phyloP scores from a whole-genome alignment of 2,113 vertebrate species.

The Esox niger region DNA sequence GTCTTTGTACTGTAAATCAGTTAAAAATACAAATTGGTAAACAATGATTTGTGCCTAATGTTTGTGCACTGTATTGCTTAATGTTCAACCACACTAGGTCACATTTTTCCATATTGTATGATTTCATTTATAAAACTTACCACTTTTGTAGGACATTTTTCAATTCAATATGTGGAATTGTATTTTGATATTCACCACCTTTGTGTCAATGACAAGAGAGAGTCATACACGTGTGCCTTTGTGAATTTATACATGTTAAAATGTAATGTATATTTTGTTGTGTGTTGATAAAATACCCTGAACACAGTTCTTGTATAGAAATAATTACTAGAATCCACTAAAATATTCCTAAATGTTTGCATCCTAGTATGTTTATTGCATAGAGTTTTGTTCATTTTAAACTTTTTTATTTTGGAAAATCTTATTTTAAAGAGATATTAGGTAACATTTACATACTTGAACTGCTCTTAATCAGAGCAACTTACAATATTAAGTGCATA shows the following conservation, averaged over 20 bases:
- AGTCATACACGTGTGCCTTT: conserved; percentile 53
- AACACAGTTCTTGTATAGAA: not conserved
- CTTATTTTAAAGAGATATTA: too few relatives aligned
- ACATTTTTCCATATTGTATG: not conserved
- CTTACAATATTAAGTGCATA: too few relatives aligned
- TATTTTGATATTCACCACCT: not conserved
- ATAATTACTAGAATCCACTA: not conserved
- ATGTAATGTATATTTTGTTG: not conserved
- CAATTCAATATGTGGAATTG: not conserved
- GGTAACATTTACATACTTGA: too few relatives aligned
- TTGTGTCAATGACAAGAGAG: conserved; percentile 24
- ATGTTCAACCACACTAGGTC: not conserved
- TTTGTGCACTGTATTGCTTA: not conserved
- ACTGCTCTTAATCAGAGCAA: too few relatives aligned
- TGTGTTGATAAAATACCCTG: not conserved
- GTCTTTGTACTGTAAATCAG: not conserved
- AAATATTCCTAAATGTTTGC: not conserved
- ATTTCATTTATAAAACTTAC: not conserved
- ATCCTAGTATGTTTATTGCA: too few relatives aligned
- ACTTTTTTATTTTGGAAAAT: too few relatives aligned
- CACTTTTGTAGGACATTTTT: not conserved
- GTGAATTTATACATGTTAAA: conserved; percentile 37
- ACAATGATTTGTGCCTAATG: not conserved
- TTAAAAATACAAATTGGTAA: not conserved
- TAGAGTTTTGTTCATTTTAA: too few relatives aligned